Conservation (phyloP, 2,113 vertebrate species). For the Apaloderma vittatum region DNA sequence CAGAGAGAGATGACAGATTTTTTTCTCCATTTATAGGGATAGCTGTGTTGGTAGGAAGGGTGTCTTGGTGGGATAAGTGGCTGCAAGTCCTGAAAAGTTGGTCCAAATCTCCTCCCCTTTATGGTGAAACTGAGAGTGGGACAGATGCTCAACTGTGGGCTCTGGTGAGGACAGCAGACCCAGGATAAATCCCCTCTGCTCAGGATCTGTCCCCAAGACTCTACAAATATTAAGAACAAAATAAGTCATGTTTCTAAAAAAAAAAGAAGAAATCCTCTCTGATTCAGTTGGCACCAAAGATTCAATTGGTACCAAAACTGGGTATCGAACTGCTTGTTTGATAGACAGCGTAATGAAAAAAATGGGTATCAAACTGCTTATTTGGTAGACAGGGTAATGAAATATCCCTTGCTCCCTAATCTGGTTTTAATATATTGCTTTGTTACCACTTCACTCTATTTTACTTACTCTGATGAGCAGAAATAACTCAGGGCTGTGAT, state of each 20-base stretch:
- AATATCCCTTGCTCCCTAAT: neutral
- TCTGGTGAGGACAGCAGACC: neutral
- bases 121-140: neutral
- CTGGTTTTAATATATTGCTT: neutral
- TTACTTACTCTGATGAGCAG: neutral
- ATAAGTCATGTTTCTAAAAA: neutral
- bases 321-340: neutral
- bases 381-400: neutral
- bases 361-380: neutral
- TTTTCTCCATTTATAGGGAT: neutral
- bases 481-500: neutral
- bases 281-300: too few species aligned
- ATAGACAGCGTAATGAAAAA: too few species aligned
- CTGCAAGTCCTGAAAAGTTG: neutral
- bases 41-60: neutral
- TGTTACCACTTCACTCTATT: neutral
- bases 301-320: neutral
- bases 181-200: neutral
- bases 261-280: neutral
- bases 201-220: neutral
- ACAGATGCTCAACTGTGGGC: neutral
- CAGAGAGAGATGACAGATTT: neutral
- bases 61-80: neutral
- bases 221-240: neutral
- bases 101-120: constrained; percentile 35